Conservation (phyloP, 1,140 invertebrate genomes). For the Heterodera carotae region DNA sequence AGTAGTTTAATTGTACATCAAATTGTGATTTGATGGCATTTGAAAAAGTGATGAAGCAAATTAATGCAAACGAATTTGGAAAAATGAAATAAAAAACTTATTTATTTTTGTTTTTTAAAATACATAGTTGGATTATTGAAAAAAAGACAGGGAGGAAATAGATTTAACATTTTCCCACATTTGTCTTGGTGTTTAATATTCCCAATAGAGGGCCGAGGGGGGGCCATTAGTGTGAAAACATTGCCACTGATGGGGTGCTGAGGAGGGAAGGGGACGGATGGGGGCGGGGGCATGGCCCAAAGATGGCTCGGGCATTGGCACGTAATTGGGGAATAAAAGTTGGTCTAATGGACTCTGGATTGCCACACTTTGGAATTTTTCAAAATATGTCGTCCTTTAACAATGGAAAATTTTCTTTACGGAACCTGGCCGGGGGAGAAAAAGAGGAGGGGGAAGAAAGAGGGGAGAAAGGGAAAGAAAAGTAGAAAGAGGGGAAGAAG, state of each 20-base stretch:
- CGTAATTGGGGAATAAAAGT: constrained; percentile 2
- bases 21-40: no score
- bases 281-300: background rate
- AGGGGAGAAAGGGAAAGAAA: background rate
- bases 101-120: no score
- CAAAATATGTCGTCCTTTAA: background rate
- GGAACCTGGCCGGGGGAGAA: background rate
- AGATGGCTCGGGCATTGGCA: background rate
- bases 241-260: background rate
- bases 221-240: background rate
- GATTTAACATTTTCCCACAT: background rate
- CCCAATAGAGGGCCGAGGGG: background rate
- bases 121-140: no score
- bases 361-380: background rate
- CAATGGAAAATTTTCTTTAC: background rate
- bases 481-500: background rate
- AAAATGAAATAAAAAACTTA: no score
- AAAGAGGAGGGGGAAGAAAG: no score
- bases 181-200: background rate
- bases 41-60: no score
- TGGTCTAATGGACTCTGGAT: background rate
- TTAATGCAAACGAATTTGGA: no score
- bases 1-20: no score
- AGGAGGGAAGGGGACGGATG: background rate
- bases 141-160: background rate